These are phyloP conservation scores for Chelonus formosanus DNA, from an alignment of 2,888 invertebrate genomes.

Conservation along the genomic window DNA sequence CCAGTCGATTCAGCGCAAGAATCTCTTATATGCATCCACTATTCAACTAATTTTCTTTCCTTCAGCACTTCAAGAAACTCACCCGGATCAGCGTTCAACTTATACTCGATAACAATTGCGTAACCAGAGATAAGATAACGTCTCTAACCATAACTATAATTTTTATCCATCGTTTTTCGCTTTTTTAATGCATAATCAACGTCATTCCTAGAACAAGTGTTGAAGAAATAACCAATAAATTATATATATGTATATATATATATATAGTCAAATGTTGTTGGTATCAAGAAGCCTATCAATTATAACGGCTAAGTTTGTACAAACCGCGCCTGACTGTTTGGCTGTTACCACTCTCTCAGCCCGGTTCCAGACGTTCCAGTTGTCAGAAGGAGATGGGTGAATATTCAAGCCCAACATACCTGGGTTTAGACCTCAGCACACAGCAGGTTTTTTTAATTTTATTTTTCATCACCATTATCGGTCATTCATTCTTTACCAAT, in stretches of 20 bases:
- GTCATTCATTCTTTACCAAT: neutral
- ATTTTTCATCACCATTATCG: conserved; percentile 4
- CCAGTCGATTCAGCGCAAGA: conserved; percentile 14
- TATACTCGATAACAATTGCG: too few species aligned
- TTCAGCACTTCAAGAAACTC: neutral
- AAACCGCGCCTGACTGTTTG: conserved; percentile 13
- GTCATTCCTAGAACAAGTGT: too few species aligned
- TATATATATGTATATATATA: too few species aligned
- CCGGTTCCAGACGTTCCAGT: conserved; percentile 37
- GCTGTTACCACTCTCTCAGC: neutral
- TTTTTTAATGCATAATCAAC: too few species aligned
- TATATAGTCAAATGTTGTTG: neutral
- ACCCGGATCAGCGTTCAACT: too few species aligned
- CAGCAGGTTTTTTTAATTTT: conserved; percentile 73
- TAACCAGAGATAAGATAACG: too few species aligned
- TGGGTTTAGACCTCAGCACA: conserved; percentile 88
- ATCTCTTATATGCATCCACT: neutral
- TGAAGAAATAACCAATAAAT: too few species aligned
- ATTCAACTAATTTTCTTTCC: neutral
- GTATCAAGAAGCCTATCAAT: conserved; percentile 7
- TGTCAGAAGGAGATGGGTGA: conserved; percentile 48
- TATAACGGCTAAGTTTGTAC: conserved; percentile 16
- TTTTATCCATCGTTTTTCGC: too few species aligned
- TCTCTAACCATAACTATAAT: too few species aligned
- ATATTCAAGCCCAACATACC: conserved; percentile 69